Percentiles rank a stretch among this genome's conserved stretches.
Evolutionary conservation across 2,888 invertebrate genomes (phyloP).

Genomic region (Ennomos erosarius): DNA sequence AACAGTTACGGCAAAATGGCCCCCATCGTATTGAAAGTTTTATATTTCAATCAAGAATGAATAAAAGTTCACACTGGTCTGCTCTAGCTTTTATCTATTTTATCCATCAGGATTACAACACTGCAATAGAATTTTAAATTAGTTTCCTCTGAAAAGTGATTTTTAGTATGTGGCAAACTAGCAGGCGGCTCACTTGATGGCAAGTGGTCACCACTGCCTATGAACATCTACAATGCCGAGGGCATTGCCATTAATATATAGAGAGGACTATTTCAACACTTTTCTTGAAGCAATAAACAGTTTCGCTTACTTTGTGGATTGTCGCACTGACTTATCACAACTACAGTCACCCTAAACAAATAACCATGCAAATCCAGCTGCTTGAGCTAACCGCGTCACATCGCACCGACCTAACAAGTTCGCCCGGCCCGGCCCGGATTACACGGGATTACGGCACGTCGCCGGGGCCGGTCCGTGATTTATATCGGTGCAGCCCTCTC

Average conservation of each 20-base stretch:
- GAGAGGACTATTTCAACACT: too few species aligned
- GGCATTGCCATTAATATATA: too few species aligned
- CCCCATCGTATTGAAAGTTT: background rate
- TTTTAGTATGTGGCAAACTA: too few species aligned
- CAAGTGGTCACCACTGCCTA: too few species aligned
- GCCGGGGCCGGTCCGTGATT: constrained; percentile 36
- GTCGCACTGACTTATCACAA: background rate
- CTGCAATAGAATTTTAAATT: constrained; percentile 6
- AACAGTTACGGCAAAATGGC: constrained; percentile 13
- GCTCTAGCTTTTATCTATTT: background rate
- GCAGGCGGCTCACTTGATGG: too few species aligned
- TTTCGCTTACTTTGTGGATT: background rate
- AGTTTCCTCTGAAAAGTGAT: too few species aligned
- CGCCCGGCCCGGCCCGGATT: constrained; percentile 29
- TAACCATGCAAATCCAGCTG: constrained; percentile 7
- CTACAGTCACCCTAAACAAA: background rate
- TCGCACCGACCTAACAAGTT: constrained; percentile 26
- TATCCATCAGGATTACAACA: constrained; percentile 6
- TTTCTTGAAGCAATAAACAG: too few species aligned
- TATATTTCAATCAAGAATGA: too few species aligned
- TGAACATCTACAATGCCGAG: too few species aligned
- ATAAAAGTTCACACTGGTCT: background rate
- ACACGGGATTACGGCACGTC: constrained; percentile 37
- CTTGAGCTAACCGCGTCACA: constrained; percentile 4
- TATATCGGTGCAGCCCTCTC: constrained; percentile 26